phyloP scores from a whole-genome alignment of 53 echinoderm and acorn worm species.

The Luidia sarsii region DNA sequence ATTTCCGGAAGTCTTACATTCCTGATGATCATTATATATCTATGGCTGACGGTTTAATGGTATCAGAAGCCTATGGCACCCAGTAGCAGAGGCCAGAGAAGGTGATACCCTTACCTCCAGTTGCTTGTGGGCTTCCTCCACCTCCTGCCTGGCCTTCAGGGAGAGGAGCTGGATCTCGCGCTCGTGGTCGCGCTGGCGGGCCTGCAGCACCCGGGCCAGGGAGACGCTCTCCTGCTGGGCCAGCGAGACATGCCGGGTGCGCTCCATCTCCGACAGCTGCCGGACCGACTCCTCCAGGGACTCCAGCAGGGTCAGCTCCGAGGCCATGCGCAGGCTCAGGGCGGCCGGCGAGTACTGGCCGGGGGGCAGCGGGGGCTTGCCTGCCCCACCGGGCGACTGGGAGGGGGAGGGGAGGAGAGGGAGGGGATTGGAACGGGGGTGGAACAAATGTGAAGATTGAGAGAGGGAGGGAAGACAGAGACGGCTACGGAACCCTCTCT shows the following conservation, averaged over 20 bases:
- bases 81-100: too few species aligned
- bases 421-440: background rate
- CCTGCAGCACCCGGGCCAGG: conserved; percentile 84
- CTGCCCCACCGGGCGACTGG: too few species aligned
- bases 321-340: conserved; percentile 91
- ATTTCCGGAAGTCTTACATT: too few species aligned
- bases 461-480: too few species aligned
- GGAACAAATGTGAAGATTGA: too few species aligned
- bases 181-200: conserved; percentile 82
- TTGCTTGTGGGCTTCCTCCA: conserved; percentile 86
- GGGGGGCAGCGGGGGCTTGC: conserved; percentile 19
- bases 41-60: too few species aligned
- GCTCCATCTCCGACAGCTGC: conserved; percentile 86
- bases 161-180: conserved; percentile 84
- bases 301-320: conserved; percentile 91
- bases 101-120: conserved; percentile 50
- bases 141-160: conserved; percentile 87
- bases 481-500: too few species aligned
- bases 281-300: conserved; percentile 83
- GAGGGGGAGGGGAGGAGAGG: background rate
- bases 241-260: conserved; percentile 74
- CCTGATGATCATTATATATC: too few species aligned
- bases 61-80: too few species aligned
- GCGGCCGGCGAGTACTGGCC: conserved; percentile 79
- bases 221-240: conserved; percentile 92